Percentiles rank a stretch among this genome's conserved stretches.
Conservation (phyloP, 2,113 vertebrate genomes). For the Epinephelus cyanopodus region DNA sequence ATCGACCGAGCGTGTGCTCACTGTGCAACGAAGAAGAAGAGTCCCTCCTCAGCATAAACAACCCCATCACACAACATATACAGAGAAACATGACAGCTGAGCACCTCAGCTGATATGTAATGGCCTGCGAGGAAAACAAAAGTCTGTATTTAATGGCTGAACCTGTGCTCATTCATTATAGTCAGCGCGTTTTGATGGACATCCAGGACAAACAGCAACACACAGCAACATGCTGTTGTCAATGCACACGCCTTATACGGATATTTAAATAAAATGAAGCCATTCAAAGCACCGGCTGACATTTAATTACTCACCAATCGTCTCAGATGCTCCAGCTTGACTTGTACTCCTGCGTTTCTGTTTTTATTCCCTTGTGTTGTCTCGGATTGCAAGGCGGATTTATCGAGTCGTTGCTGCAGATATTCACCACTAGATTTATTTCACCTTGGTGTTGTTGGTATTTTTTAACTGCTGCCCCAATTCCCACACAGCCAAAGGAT, state of each 20-base stretch:
- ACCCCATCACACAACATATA: neutral
- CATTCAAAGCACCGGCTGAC: constrained; percentile 4
- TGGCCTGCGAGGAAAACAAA: constrained; percentile 20
- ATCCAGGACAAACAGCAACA: constrained; percentile 26
- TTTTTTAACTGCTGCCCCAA: constrained; percentile 10
- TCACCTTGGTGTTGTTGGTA: neutral
- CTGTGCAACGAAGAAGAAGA: neutral
- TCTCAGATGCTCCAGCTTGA: constrained; percentile 49
- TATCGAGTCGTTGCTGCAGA: constrained; percentile 13
- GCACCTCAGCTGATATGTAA: neutral
- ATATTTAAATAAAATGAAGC: neutral
- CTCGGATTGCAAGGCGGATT: constrained; percentile 16
- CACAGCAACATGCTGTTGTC: neutral
- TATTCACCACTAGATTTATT: neutral
- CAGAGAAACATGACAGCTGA: constrained; percentile 4
- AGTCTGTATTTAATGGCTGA: constrained; percentile 50
- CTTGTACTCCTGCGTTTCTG: constrained; percentile 47
- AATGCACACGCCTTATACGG: neutral
- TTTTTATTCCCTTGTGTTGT: constrained; percentile 40
- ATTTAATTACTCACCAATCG: constrained; percentile 67
- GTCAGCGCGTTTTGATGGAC: constrained; percentile 29
- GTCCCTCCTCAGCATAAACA: constrained; percentile 23
- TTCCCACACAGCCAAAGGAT: neutral
- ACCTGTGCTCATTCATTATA: constrained; percentile 43
- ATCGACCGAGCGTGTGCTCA: constrained; percentile 3